Evolutionary conservation across 2,113 vertebrate species (phyloP).

Genomic region (Ophiodon elongatus): DNA sequence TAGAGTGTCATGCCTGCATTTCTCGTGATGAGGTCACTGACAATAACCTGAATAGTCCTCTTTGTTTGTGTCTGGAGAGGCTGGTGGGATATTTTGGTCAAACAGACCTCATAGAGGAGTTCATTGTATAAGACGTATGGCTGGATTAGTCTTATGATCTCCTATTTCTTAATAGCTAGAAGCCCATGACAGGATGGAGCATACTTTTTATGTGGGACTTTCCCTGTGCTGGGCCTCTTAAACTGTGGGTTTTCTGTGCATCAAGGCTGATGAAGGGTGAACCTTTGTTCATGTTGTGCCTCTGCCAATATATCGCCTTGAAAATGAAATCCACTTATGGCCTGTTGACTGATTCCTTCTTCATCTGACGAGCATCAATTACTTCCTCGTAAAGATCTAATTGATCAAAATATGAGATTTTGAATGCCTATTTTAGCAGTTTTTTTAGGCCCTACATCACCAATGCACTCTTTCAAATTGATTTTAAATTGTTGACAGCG

Average conservation of each 20-base stretch:
- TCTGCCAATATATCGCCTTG: neutral
- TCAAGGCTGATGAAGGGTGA: neutral
- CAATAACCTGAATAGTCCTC: neutral
- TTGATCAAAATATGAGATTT: slow-evolving; percentile 6
- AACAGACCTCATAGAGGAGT: neutral
- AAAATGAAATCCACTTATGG: neutral
- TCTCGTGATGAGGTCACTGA: neutral
- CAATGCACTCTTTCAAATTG: neutral
- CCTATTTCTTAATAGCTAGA: neutral
- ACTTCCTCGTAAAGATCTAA: neutral
- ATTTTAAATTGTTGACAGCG: slow-evolving; percentile 10
- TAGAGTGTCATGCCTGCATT: neutral
- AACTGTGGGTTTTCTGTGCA: neutral
- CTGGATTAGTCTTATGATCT: neutral
- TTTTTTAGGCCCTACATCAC: neutral
- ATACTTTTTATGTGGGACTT: neutral
- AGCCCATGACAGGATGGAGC: neutral
- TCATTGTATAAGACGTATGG: neutral
- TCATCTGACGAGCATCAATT: neutral
- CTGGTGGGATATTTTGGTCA: neutral
- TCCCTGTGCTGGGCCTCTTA: neutral
- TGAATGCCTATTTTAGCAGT: neutral
- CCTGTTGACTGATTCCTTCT: no score
- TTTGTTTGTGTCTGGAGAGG: neutral
- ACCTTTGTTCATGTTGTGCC: neutral